Evolutionary conservation across 2,797 vertebrate genomes (phyloP), one percentile per base, ranked within the genome.

Genomic region (Lacerta viridis): DNA sequence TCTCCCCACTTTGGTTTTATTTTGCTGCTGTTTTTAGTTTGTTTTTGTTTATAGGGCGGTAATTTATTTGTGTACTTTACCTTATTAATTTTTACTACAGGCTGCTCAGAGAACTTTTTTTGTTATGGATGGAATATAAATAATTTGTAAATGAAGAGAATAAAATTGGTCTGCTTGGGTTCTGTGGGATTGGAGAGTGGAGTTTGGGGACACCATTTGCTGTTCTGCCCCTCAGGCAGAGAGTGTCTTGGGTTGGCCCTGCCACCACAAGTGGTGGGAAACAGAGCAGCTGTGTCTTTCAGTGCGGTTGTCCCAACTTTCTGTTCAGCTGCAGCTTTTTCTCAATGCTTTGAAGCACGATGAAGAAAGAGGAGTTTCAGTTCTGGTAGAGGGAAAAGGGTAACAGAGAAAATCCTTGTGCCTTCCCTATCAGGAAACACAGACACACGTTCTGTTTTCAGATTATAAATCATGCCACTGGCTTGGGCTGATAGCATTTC

Each of bases 401-500:
- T 11, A 82, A n/a, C 13, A 84, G 85, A 80, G 71, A 43, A 91
- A 77, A 83, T 90, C 55, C 89, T 84, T 89, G 78, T 59, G 59
- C 36, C 6, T 86, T 43, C 72, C 0, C 0, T 81, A 84, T 84
- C 86, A 72, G 91, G 71, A 89, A 83, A 2, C 77, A 71, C 10
- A 76, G 84, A 43, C 79, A 81, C 5, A 10, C 50, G 1, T 82
- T 88, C 80, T 90, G 41, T 0, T 92, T 93, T 90, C 1, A 1
- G 66, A 43, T 20, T 1, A 3, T 88, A 66, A 77, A 7, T 92
- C 86, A 81, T 71, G 66, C 3, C 0, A 50, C 78, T 89, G 86
- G 50, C 83, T 91, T 88, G 88, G 87, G 85, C 92, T 91, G 94
- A 59, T 93, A 89, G 93, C 90, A 17, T 94, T 93, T 95, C 93